These are phyloP conservation scores for Hylaeus volcanicus DNA, from an alignment of 1,140 invertebrate species.

Conservation along the genomic window DNA sequence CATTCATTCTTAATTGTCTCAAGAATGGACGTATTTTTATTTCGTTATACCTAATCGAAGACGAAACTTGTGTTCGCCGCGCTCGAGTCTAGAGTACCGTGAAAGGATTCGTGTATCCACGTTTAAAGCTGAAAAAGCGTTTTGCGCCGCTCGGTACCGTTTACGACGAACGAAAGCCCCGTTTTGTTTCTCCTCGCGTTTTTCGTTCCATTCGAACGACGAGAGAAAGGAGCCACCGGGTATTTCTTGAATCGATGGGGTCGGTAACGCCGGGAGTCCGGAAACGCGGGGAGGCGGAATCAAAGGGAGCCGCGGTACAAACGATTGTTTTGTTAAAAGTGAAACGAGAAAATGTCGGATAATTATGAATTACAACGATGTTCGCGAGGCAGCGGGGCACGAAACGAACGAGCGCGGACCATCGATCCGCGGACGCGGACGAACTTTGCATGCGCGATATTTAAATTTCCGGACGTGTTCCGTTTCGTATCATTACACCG, in stretches of 20 bases:
- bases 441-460: conserved; percentile 26
- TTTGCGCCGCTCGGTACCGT: too few species aligned
- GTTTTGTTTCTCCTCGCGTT: not conserved
- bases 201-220: not conserved
- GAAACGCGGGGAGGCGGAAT: not conserved
- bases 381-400: not conserved
- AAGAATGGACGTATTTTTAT: too few species aligned
- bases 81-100: too few species aligned
- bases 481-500: conserved; percentile 12
- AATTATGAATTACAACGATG: conserved; percentile 26
- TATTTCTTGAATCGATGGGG: not conserved
- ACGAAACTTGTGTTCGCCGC: too few species aligned
- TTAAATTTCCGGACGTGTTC: conserved; percentile 23
- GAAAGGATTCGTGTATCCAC: not conserved
- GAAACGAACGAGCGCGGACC: conserved; percentile 1
- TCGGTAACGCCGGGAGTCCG: not conserved
- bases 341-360: not conserved
- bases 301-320: not conserved
- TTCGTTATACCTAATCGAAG: too few species aligned
- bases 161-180: not conserved
- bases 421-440: conserved; percentile 11
- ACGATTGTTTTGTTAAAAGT: conserved; percentile 1
- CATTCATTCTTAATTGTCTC: too few species aligned
- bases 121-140: not conserved
- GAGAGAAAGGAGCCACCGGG: not conserved